Evolutionary conservation across 1,140 invertebrate genomes (phyloP).

Genomic region (Glomeris maerens): DNA sequence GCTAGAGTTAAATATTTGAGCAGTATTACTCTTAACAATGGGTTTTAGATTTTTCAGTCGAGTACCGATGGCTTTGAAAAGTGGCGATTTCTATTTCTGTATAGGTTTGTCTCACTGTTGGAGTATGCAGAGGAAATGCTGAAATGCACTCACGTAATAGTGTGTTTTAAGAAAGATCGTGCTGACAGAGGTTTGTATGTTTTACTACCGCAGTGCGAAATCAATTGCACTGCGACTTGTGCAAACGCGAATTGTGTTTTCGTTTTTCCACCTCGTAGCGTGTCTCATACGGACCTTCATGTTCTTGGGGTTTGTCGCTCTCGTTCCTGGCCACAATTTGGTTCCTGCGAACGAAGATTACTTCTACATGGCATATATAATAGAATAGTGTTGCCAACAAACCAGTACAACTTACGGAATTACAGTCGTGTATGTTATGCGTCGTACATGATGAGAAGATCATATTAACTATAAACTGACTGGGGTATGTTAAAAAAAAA

Average conservation of each 20-base stretch:
- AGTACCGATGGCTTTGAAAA: too few relatives aligned
- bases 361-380: constrained; percentile 10
- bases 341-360: not conserved
- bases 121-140: constrained; percentile 92
- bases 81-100: constrained; percentile 13
- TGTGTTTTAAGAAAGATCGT: constrained; percentile 70
- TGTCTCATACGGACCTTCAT: constrained; percentile 84
- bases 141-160: constrained; percentile 60
- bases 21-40: too few relatives aligned
- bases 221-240: not conserved
- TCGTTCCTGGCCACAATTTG: constrained; percentile 54
- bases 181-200: constrained; percentile 49
- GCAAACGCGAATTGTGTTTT: too few relatives aligned
- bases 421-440: too few relatives aligned
- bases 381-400: too few relatives aligned
- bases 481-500: too few relatives aligned
- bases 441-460: too few relatives aligned
- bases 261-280: constrained; percentile 39
- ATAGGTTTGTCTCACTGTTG: constrained; percentile 66
- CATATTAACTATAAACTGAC: too few relatives aligned
- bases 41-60: too few relatives aligned
- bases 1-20: too few relatives aligned
- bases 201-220: not conserved
- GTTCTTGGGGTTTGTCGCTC: constrained; percentile 81
- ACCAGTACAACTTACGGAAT: too few relatives aligned